Base-by-base conservation (phyloP, 2,888 invertebrate species). In the Sinotaia quadrata region DNA sequence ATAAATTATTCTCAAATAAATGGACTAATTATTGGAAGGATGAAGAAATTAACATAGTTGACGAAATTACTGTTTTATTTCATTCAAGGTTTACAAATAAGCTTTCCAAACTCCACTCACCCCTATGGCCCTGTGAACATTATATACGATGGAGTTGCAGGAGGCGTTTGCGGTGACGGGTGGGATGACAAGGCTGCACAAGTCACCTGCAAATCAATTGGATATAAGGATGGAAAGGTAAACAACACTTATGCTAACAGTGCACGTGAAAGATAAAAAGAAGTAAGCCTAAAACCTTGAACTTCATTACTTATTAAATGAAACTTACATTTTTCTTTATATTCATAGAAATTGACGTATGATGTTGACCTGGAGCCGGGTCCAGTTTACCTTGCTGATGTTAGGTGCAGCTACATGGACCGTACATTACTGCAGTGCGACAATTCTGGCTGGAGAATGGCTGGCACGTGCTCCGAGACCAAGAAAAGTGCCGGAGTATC, bases 161-260 rank as follows among this genome's bases (percentile, higher is more conserved):
- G 73, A 8, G 79, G 79, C 1, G 69, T 84, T 2, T 84, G 84
- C 68, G 68, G 68, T 37, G 76, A 81, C 58, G 71, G 71, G 15
- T 82, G 81, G 80, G 80, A 80, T 31, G 75, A 78, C 58, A 72
- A 73, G 49, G 81, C 78, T 76, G 78, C 82, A 18, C 34, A 76
- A 5, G 76, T 76, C 3, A 67, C 80, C 7, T 84, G 84, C 75
- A 71, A 75, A 8, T 78, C 82, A 63, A 74, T 80, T 2, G 82
- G 81, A 15, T 82, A 75, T 49, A 68, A 72, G 0, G 81, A 78
- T 63, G 84, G 83, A 8, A 75, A 74, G 24, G 68, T 74, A 4
- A 66, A 71, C n/a, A 47, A n/a, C n/a, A n/a, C n/a, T n/a, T n/a
- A n/a, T n/a, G n/a, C n/a, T n/a, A n/a, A n/a, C n/a, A n/a, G n/a